Base-by-base conservation (phyloP, 2,797 vertebrate species). In the Otolemur crassicaudatus region DNA sequence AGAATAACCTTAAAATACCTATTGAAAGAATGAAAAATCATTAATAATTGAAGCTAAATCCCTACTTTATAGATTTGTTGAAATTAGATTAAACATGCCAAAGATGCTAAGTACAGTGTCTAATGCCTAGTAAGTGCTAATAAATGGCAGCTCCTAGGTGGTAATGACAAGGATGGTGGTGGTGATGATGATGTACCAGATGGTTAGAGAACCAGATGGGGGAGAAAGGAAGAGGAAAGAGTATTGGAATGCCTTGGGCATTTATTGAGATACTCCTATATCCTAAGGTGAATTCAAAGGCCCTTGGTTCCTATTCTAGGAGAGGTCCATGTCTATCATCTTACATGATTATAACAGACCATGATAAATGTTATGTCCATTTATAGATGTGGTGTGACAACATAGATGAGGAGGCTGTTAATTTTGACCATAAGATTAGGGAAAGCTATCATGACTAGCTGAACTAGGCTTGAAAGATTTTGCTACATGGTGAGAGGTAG, bases 1-100 rank as follows among this genome's bases (percentile, higher is more conserved):
- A 93, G 53, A 86, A 60, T 95, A 63, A 93, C 53, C 27, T 80
- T 72, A 31, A 67, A 76, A 89, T 22, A 58, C 29, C 86, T 56
- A 7, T 37, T 81, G 13, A 88, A 83, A 89, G 46, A 80, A 56
- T 46, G 34, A 73, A 91, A 40, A 23, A 40, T 49, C 58, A 61
- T 79, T 72, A 90, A 81, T 82, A 87, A 49, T 40, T 46, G 22
- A 82, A 34, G 14, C 49, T 49, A 63, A 61, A 16, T 58, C 27
- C 46, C 23, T 11, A 60, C 10, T 46, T 27, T 91, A 29, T 10
- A 81, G 34, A 49, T 85, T 81, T 69, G 2, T 83, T 37, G 31
- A 9, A 83, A 90, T 89, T 61, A 76, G 49, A 63, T 76, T 27
- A 60, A 61, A 80, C 65, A 2, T 31, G 4, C 65, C 27, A 86